Percentiles rank a stretch among this genome's conserved stretches.
Evolutionary conservation across 2,797 vertebrate genomes (phyloP).

Genomic region (Pseudocheirus occidentalis): DNA sequence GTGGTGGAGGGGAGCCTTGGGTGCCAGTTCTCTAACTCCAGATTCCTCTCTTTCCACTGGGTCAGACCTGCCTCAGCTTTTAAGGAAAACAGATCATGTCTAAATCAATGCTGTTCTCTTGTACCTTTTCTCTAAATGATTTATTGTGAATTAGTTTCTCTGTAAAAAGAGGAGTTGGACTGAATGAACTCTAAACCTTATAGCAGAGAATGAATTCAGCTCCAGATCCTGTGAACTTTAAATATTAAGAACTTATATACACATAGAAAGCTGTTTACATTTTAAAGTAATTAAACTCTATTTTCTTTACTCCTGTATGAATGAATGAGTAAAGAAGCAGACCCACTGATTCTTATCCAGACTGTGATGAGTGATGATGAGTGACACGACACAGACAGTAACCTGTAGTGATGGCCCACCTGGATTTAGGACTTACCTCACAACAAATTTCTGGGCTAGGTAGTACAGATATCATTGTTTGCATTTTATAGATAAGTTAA

Average conservation of each 20-base stretch:
- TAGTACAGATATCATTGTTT: background rate
- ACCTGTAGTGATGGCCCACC: background rate
- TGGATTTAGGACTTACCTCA: background rate
- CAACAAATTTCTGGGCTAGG: background rate
- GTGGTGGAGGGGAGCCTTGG: background rate
- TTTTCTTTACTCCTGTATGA: background rate
- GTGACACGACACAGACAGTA: background rate
- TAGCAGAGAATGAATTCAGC: background rate
- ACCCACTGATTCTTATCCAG: background rate
- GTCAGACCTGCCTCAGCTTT: background rate
- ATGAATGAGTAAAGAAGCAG: background rate
- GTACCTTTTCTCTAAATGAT: background rate
- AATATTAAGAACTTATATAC: background rate
- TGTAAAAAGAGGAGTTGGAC: background rate
- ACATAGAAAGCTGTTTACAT: background rate
- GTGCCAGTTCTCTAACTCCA: background rate
- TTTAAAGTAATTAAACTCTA: background rate
- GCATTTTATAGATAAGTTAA: background rate
- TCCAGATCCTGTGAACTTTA: background rate
- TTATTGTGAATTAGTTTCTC: background rate
- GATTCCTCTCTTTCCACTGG: background rate
- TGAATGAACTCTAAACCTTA: background rate
- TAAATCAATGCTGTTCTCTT: background rate
- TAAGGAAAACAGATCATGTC: background rate
- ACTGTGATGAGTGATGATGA: background rate